Evolutionary conservation across 1,140 invertebrate species (phyloP), one percentile per base, ranked within the genome.

Genomic region (Apolygus lucorum): DNA sequence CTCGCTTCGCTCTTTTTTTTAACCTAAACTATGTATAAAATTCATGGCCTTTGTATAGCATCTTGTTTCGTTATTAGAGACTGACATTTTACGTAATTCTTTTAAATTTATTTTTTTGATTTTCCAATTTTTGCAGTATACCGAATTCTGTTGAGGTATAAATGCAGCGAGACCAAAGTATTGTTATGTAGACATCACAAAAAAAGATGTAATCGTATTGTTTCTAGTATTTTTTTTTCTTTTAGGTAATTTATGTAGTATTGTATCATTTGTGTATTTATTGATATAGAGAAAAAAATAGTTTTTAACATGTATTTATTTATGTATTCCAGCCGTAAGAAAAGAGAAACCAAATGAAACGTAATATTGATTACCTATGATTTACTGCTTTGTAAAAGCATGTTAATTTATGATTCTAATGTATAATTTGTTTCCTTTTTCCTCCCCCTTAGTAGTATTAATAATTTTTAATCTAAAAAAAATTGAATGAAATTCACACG

Each of bases 81-180:
- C 69, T 70, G 69, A 70, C 29, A 42, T 67, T 70, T 25, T 70
- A 28, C 14, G 28, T 67, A n/a, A n/a, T 67, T 67, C 21, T 67
- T 67, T 49, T 49, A 8, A 25, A 13, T 28, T 63, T 63, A 52
- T 65, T 22, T 70, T 26, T 65, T 70, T 26, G 42, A 49, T 63
- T 64, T 63, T 65, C 27, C 52, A 13, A 62, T 64, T 27, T 29
- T 26, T 65, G 68, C 68, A 70, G 63, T 34, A 66, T 67, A 67
- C 69, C 69, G 42, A 21, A 25, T 27, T 24, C 4, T 42, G 34
- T 59, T 59, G 24, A 42, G 69, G 64, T 70, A 67, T 52, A 59
- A 67, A 70, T 70, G 69, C 69, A 70, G 69, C 69, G 65, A 70
- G 69, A 70, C 69, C 69, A 70, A 70, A 70, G 69, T 70, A 67